Percentiles rank a stretch among this genome's conserved stretches.
Conservation (phyloP, 2,888 invertebrate species). For the Philopedon plagiatum region DNA sequence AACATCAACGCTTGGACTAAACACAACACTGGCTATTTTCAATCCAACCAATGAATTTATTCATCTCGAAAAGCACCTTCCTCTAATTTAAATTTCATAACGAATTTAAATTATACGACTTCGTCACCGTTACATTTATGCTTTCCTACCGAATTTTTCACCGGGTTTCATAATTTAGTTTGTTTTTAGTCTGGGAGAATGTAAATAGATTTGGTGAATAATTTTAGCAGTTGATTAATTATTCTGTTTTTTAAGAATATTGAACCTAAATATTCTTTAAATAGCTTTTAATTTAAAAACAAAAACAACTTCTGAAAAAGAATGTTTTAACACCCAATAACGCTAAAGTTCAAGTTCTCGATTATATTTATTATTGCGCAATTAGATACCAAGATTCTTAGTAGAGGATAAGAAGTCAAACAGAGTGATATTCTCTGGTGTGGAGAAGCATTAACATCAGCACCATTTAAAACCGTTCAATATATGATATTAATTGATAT, state of each 20-base stretch:
- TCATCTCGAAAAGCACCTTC: conserved; percentile 21
- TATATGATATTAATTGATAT: too few species aligned
- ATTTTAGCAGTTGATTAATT: not conserved
- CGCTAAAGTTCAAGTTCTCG: too few species aligned
- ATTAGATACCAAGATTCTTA: too few species aligned
- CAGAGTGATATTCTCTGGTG: too few species aligned
- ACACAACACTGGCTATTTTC: not conserved
- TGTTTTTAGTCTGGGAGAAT: conserved; percentile 17
- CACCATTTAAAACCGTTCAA: too few species aligned
- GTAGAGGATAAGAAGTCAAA: too few species aligned
- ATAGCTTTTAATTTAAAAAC: not conserved
- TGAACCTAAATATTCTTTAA: not conserved
- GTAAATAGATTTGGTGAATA: not conserved
- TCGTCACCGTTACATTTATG: conserved; percentile 20
- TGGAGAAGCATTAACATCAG: too few species aligned
- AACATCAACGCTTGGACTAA: conserved; percentile 3
- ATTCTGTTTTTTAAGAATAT: not conserved
- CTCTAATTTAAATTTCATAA: conserved; percentile 23
- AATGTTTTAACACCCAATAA: too few species aligned
- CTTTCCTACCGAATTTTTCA: conserved; percentile 19
- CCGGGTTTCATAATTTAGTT: conserved; percentile 17
- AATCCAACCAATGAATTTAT: conserved; percentile 15
- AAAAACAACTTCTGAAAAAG: too few species aligned
- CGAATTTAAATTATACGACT: conserved; percentile 22
- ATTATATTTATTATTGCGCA: too few species aligned